A percentile compares a stretch with the other conserved stretches of the same genome.
These are phyloP conservation scores for Halcyon chelicuti DNA, from an alignment of 2,797 vertebrate species.

Conservation along the genomic window DNA sequence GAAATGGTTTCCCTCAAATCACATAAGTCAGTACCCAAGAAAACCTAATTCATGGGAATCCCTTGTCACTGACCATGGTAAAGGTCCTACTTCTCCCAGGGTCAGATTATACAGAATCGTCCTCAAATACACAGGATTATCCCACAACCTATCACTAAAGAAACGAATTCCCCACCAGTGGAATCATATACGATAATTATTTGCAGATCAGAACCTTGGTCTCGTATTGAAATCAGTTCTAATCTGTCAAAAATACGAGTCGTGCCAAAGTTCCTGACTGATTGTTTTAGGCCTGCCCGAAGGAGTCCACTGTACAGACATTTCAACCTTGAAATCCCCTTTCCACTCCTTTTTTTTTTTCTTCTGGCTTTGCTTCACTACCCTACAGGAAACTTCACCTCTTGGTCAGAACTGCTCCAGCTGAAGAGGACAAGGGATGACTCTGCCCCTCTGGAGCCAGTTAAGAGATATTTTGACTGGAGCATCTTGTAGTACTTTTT, in stretches of 20 bases:
- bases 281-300: background rate
- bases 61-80: background rate
- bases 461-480: slow-evolving; percentile 46
- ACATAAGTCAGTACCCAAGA: background rate
- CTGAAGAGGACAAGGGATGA: background rate
- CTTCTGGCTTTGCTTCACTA: background rate
- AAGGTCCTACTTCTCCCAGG: background rate
- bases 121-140: background rate
- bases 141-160: background rate
- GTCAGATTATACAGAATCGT: background rate
- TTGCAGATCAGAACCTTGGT: background rate
- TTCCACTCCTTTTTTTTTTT: background rate
- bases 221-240: background rate
- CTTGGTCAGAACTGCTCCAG: slow-evolving; percentile 5
- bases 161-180: background rate
- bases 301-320: background rate
- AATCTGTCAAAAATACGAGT: background rate
- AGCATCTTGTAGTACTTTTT: background rate
- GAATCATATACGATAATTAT: background rate
- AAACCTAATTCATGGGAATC: background rate
- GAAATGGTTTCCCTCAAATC: background rate
- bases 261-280: slow-evolving; percentile 7
- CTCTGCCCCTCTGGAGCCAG: slow-evolving; percentile 52
- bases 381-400: slow-evolving; percentile 9
- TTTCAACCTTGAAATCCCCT: slow-evolving; percentile 46